These are phyloP conservation scores for Aricia artaxerxes DNA, from an alignment of 2,888 invertebrate species.

Conservation along the genomic window DNA sequence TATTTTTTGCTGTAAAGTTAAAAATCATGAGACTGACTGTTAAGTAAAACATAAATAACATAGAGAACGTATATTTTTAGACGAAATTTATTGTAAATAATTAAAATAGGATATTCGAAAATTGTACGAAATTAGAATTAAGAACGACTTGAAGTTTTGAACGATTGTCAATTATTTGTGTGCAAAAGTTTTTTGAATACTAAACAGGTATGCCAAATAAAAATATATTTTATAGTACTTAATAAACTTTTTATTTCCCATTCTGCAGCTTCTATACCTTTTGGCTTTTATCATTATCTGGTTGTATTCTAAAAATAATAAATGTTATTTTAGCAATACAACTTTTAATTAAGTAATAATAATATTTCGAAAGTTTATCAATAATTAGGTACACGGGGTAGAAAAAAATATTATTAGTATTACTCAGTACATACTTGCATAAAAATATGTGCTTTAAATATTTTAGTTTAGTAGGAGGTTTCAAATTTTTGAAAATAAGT, in stretches of 20 bases:
- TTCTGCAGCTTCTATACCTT: neutral
- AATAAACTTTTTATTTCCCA: neutral
- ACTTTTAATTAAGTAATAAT: too few relatives aligned
- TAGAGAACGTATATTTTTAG: neutral
- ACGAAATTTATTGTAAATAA: slow-evolving; percentile 12
- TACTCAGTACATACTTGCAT: too few relatives aligned
- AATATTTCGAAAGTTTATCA: too few relatives aligned
- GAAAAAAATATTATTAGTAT: too few relatives aligned
- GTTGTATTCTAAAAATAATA: neutral
- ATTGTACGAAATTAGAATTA: slow-evolving; percentile 2
- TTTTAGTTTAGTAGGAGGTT: too few relatives aligned
- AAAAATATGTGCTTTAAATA: too few relatives aligned
- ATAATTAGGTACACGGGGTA: too few relatives aligned
- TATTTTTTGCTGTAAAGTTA: neutral
- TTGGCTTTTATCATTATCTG: too few relatives aligned
- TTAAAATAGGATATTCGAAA: neutral
- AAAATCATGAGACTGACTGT: neutral
- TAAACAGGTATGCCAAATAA: slow-evolving; percentile 13
- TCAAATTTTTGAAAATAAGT: too few relatives aligned
- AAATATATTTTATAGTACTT: neutral
- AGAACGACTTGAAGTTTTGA: slow-evolving; percentile 13
- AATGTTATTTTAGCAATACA: neutral
- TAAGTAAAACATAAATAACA: neutral
- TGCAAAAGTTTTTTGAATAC: slow-evolving; percentile 6
- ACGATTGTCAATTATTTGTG: slow-evolving; percentile 11